phyloP scores from a whole-genome alignment of 1,140 invertebrate genomes.

The Adoxophyes honmai region DNA sequence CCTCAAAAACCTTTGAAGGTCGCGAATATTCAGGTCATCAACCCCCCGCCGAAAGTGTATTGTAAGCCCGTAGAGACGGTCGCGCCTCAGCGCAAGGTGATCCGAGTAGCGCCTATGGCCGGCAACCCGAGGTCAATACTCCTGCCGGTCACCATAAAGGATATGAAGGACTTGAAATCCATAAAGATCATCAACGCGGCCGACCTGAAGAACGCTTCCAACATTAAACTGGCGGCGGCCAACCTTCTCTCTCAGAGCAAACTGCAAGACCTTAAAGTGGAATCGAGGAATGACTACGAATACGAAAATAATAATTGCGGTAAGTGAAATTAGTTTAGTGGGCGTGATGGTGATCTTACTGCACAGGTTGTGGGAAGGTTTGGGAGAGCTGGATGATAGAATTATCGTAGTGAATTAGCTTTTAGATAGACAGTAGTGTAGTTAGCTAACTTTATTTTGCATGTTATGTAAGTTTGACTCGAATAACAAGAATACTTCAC shows the following conservation, averaged over 20 bases:
- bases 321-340: slow-evolving; percentile 35
- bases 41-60: slow-evolving; percentile 59
- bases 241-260: slow-evolving; percentile 71
- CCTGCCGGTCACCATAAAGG: slow-evolving; percentile 82
- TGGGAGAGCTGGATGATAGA: too few relatives aligned
- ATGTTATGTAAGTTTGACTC: too few relatives aligned
- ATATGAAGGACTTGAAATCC: slow-evolving; percentile 82
- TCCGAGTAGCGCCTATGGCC: slow-evolving; percentile 75
- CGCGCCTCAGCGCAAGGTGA: slow-evolving; percentile 73
- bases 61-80: slow-evolving; percentile 62
- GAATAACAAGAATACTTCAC: too few relatives aligned
- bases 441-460: too few relatives aligned
- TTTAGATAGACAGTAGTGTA: too few relatives aligned
- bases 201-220: slow-evolving; percentile 75
- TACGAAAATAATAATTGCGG: slow-evolving; percentile 59
- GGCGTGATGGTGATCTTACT: too few relatives aligned
- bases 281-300: slow-evolving; percentile 51
- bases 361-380: too few relatives aligned
- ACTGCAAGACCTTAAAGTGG: slow-evolving; percentile 59
- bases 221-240: slow-evolving; percentile 74
- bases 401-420: too few relatives aligned
- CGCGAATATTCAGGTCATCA: slow-evolving; percentile 64
- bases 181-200: slow-evolving; percentile 85
- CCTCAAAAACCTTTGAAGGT: slow-evolving; percentile 64
- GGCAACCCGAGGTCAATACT: slow-evolving; percentile 82